These are phyloP conservation scores for Campoletis raptor DNA, from an alignment of 2,888 invertebrate genomes.

Conservation along the genomic window DNA sequence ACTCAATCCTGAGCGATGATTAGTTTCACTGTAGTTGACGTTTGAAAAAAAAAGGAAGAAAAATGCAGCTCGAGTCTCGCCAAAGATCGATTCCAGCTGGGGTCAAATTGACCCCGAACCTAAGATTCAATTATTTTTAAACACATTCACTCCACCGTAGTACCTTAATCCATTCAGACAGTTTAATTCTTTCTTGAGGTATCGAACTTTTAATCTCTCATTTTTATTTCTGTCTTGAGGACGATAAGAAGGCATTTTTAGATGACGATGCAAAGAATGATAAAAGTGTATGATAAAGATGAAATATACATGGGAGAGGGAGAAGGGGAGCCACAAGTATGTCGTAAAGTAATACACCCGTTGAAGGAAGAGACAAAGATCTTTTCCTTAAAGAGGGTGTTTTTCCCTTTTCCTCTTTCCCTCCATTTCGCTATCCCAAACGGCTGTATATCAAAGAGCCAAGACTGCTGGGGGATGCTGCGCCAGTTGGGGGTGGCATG, in stretches of 20 bases:
- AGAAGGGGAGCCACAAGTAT: slow-evolving; percentile 14
- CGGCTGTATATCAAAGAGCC: slow-evolving; percentile 58
- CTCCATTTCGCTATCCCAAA: slow-evolving; percentile 12
- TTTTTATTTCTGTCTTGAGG: neutral
- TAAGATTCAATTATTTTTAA: no score
- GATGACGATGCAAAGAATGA: neutral
- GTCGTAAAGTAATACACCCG: slow-evolving; percentile 42
- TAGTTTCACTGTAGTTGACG: no score
- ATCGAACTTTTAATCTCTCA: slow-evolving; percentile 9
- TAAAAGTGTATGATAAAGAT: slow-evolving; percentile 19
- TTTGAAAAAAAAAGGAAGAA: no score
- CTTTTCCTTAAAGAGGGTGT: slow-evolving; percentile 13
- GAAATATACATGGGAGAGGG: slow-evolving; percentile 28
- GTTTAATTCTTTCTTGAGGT: neutral
- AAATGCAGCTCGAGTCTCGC: no score
- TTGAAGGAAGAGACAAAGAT: slow-evolving; percentile 17
- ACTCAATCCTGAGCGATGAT: no score
- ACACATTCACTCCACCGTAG: neutral
- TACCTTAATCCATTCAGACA: neutral
- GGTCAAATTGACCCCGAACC: no score
- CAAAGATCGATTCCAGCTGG: no score
- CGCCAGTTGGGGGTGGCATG: slow-evolving; percentile 58
- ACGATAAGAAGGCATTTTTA: neutral
- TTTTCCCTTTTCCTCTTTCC: slow-evolving; percentile 1
- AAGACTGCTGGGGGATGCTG: slow-evolving; percentile 53